A percentile compares a stretch with the other conserved stretches of the same genome.
Conservation (phyloP, 2,888 invertebrate genomes). For the Diarsia brunnea region DNA sequence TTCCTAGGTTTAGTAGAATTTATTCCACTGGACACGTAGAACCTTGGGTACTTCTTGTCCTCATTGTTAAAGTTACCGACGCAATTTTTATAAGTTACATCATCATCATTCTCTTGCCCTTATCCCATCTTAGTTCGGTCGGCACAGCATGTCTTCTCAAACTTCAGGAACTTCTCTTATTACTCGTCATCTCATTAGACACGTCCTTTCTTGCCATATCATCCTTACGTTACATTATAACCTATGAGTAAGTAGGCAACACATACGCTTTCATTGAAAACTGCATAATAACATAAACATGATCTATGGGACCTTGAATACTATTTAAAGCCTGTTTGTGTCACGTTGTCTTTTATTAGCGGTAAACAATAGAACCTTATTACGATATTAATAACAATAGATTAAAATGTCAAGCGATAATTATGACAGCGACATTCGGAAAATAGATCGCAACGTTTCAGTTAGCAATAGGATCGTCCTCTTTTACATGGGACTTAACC, state of each 20-base stretch:
- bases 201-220: too few species aligned
- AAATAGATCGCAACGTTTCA: neutral
- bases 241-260: neutral
- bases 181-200: too few species aligned
- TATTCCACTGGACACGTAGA: neutral
- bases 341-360: constrained; percentile 41
- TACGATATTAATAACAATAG: constrained; percentile 16
- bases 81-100: neutral
- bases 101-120: neutral
- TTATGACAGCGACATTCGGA: constrained; percentile 22
- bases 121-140: too few species aligned
- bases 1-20: neutral
- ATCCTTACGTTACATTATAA: neutral
- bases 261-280: constrained; percentile 9
- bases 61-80: neutral
- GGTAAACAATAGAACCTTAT: constrained; percentile 41
- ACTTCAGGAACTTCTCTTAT: too few species aligned
- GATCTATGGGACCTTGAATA: constrained; percentile 26
- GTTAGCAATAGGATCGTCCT: too few species aligned
- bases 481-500: too few species aligned
- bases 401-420: constrained; percentile 31
- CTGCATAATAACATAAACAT: constrained; percentile 28
- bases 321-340: constrained; percentile 13
- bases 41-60: neutral
- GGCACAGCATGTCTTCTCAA: too few species aligned